Base-by-base conservation (phyloP, 2,797 vertebrate genomes). In the Arremon brunneinucha region DNA sequence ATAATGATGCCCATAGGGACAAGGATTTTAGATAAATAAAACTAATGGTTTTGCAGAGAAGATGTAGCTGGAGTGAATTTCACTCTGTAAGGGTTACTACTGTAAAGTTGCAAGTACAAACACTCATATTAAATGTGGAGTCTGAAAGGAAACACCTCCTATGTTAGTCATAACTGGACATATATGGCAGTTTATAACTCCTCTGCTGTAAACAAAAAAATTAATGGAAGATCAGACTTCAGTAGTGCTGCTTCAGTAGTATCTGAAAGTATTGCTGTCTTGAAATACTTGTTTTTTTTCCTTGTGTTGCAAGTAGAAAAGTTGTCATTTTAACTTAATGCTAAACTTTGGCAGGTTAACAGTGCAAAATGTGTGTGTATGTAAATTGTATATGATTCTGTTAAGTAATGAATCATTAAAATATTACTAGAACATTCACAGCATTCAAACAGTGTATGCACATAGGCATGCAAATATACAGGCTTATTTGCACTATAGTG, bases 401-500 rank as follows among this genome's bases (percentile, higher is more conserved):
- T 28, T 30, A 14, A 8, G 12, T 14, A 44, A 62, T n/a, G 14
- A 56, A 23, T 49, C 39, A 11, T 34, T 1, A 55, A 64, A 75
- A 21, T 30, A 64, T 15, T 55, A 5, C 19, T 35, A 22, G 20
- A 44, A 27, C 16, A 24, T n/a, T 65, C 6, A 24, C 11, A 41
- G 1, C 16, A 37, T 52, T 37, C 9, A 16, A 53, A 20, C 12
- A 39, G 3, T n/a, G 4, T 50, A 21, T 65, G n/a, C 17, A 23
- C 12, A n/a, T 27, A 11, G 52, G 3, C 35, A 35, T 43, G 22
- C 14, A 6, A 6, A 34, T 53, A 23, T 43, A 21, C 2, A 14
- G 17, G 9, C 22, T 5, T 41, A 16, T 49, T 8, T 63, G 23
- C 14, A 8, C 30, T 27, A 2, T 2, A 4, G 5, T 39, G 2